Conservation (phyloP, 2,797 vertebrate genomes). For the Decapterus maruadsi region DNA sequence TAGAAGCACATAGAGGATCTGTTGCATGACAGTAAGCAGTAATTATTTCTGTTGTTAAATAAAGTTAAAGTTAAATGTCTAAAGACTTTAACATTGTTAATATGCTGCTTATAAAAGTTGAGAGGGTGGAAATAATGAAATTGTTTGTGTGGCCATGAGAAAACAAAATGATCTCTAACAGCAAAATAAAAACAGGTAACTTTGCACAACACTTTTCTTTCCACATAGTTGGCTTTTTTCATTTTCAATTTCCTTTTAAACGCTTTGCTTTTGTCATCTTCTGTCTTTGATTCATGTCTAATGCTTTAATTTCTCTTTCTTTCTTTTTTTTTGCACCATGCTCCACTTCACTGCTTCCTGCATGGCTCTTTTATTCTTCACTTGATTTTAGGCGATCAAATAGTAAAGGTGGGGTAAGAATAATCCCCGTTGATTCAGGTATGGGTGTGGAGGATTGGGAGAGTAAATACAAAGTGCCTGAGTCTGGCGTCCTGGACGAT, state of each 20-base stretch:
- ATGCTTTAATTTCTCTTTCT: conserved; percentile 62
- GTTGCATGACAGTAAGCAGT: neutral
- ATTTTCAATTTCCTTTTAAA: conserved; percentile 17
- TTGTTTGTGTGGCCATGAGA: neutral
- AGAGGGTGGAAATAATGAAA: neutral
- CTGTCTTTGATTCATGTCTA: conserved; percentile 51
- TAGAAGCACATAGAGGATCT: neutral
- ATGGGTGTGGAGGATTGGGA: conserved; percentile 91
- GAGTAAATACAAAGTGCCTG: conserved; percentile 87
- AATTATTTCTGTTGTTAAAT: neutral
- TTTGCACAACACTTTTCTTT: conserved; percentile 1
- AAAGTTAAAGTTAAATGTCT: neutral
- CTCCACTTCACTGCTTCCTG: conserved; percentile 55
- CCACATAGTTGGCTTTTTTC: neutral
- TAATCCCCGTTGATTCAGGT: conserved; percentile 90
- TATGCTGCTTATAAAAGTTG: neutral
- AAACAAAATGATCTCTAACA: neutral
- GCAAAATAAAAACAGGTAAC: neutral
- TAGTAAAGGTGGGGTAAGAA: conserved; percentile 82
- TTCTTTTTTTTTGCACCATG: conserved; percentile 53
- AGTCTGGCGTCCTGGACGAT: conserved; percentile 87
- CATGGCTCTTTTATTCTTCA: conserved; percentile 42
- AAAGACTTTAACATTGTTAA: neutral
- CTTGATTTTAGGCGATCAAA: conserved; percentile 71
- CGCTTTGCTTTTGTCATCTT: conserved; percentile 49